Evolutionary conservation across 2,797 vertebrate genomes (phyloP), one percentile per base, ranked within the genome.

Genomic region (Erpetoichthys calabaricus): DNA sequence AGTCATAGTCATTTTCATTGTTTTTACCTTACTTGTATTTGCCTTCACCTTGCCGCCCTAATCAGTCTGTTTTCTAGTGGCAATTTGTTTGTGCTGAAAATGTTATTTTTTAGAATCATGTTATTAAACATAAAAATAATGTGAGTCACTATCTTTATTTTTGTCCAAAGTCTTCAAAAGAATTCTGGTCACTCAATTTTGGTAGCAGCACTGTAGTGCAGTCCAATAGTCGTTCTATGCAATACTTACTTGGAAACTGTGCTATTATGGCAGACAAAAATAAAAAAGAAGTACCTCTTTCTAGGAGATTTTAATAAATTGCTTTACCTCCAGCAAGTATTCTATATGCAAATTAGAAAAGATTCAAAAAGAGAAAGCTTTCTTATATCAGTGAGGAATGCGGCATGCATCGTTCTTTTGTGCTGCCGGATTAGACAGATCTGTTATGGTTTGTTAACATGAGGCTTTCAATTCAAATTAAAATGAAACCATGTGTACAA

Each of bases 201-300:
- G 25, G 25, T 25, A 25, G 25, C 25, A 25, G 25, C 25, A 25
- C 25, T 25, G 25, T 25, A 25, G 25, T 25, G 25, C 25, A 25
- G 25, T 25, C 25, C 2, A 25, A 25, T 25, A 25, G 25, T 25
- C 25, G 25, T 25, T 25, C 25, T 25, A 25, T 25, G 25, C 25
- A 25, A 2, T 85, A 86, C 80, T 86, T 83, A 80, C 84, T 86
- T 83, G 82, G 81, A 83, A 86, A 83, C 82, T 83, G 83, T 80
- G 80, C 80, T 81, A 80, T 25, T 25, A 80, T 80, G 79, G 79
- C 78, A 78, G 82, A 83, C 85, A 84, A 85, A 84, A 77, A 74
- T 76, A 82, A 76, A 57, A n/a, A 51, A 51, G 41, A 5, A 51
- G 50, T 49, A 56, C 52, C 5, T 9, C 9, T 50, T 60, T 49